Evolutionary conservation across 2,888 invertebrate genomes (phyloP).

Genomic region (Temnothorax rugatulus): DNA sequence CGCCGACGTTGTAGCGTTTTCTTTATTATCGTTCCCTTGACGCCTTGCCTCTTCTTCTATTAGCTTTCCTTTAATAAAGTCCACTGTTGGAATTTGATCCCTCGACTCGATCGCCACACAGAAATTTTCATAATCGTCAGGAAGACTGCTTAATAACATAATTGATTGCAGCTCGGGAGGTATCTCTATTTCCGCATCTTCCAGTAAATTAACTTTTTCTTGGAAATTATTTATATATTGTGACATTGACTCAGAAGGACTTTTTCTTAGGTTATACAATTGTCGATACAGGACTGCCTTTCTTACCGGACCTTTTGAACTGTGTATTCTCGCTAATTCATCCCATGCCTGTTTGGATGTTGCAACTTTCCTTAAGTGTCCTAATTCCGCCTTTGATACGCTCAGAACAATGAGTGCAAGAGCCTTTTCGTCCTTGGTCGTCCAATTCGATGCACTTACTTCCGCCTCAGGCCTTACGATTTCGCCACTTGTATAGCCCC

Average conservation of each 20-base stretch:
- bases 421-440: conserved; percentile 19
- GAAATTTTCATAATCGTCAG: conserved; percentile 31
- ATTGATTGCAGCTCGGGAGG: conserved; percentile 21
- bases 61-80: conserved; percentile 25
- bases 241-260: background rate
- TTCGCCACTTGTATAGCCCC: conserved; percentile 23
- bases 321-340: conserved; percentile 22
- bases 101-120: conserved; percentile 30
- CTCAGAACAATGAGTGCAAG: conserved; percentile 37
- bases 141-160: conserved; percentile 33
- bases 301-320: conserved; percentile 22
- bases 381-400: background rate
- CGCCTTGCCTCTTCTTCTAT: conserved; percentile 37
- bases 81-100: conserved; percentile 21
- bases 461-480: background rate
- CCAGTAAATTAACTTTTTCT: background rate
- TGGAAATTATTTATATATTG: conserved; percentile 19
- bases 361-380: conserved; percentile 4
- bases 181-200: conserved; percentile 25
- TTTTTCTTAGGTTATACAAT: conserved; percentile 17
- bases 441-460: conserved; percentile 2
- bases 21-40: background rate
- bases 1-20: background rate
- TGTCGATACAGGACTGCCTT: conserved; percentile 32
- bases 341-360: conserved; percentile 32